These are phyloP conservation scores for Urophycis tenuis DNA, from an alignment of 2,797 vertebrate genomes.

Conservation along the genomic window DNA sequence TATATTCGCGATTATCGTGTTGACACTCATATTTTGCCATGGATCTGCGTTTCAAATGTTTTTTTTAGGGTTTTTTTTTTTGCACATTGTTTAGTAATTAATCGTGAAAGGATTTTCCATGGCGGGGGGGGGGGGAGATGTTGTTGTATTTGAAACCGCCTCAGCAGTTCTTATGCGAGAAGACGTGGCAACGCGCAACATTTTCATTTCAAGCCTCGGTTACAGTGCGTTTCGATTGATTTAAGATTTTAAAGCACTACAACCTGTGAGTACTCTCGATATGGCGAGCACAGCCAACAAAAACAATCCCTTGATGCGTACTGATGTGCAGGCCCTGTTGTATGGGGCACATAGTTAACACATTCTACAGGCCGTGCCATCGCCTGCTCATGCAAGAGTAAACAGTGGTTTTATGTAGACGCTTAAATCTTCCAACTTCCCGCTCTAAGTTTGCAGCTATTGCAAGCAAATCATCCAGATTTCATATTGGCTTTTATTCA, in stretches of 20 bases:
- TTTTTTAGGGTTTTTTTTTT: too few species aligned
- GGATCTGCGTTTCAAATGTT: not conserved
- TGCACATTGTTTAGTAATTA: not conserved
- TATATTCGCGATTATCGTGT: not conserved
- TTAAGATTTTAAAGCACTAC: not conserved
- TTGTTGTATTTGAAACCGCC: not conserved
- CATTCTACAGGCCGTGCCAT: not conserved
- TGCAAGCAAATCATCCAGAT: not conserved
- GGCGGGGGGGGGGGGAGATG: not conserved
- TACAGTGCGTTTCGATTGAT: too few species aligned
- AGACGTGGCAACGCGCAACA: not conserved
- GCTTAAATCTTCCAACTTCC: not conserved
- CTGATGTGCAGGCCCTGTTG: not conserved
- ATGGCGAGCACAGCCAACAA: not conserved
- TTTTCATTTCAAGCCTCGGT: too few species aligned
- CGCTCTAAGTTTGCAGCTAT: not conserved
- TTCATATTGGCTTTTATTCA: not conserved
- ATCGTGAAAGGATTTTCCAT: not conserved
- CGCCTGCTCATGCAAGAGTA: not conserved
- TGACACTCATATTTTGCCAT: not conserved
- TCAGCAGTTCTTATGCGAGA: not conserved
- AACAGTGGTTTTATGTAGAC: not conserved
- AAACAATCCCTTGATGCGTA: not conserved
- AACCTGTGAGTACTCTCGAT: not conserved
- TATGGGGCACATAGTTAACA: conserved; percentile 1